Conservation (phyloP, 2,797 vertebrate genomes). For the Enteromius anoplus region DNA sequence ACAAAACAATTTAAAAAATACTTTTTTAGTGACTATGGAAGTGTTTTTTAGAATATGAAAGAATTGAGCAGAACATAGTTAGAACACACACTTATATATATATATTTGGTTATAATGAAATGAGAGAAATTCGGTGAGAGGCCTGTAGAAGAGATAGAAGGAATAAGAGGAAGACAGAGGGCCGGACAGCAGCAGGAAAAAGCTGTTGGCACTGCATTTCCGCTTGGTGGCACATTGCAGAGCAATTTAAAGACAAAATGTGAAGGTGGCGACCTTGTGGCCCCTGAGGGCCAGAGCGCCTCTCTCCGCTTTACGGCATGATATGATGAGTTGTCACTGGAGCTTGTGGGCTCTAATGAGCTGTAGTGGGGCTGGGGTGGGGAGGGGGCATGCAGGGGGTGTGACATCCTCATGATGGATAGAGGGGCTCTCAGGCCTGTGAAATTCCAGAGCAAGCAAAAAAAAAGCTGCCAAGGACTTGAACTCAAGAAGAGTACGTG, state of each 20-base stretch:
- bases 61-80: too few species aligned
- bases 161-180: constrained; percentile 66
- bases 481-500: constrained; percentile 68
- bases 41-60: too few species aligned
- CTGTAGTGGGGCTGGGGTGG: constrained; percentile 70
- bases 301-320: constrained; percentile 78
- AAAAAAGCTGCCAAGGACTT: constrained; percentile 70
- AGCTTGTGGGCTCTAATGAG: constrained; percentile 80
- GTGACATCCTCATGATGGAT: constrained; percentile 80
- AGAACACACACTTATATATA: too few species aligned
- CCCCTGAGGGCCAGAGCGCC: constrained; percentile 63
- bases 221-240: constrained; percentile 76
- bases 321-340: constrained; percentile 85
- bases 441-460: constrained; percentile 80
- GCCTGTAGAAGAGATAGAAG: constrained; percentile 28
- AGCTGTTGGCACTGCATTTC: constrained; percentile 78
- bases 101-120: not conserved
- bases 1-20: not conserved
- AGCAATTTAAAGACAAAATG: constrained; percentile 80
- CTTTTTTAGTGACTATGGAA: too few species aligned
- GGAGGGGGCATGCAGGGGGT: constrained; percentile 41
- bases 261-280: constrained; percentile 77
- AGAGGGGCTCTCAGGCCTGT: constrained; percentile 71
- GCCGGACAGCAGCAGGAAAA: constrained; percentile 58
- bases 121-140: not conserved